phyloP scores from a whole-genome alignment of 1,140 invertebrate species.

The Archivesica marissinica region DNA sequence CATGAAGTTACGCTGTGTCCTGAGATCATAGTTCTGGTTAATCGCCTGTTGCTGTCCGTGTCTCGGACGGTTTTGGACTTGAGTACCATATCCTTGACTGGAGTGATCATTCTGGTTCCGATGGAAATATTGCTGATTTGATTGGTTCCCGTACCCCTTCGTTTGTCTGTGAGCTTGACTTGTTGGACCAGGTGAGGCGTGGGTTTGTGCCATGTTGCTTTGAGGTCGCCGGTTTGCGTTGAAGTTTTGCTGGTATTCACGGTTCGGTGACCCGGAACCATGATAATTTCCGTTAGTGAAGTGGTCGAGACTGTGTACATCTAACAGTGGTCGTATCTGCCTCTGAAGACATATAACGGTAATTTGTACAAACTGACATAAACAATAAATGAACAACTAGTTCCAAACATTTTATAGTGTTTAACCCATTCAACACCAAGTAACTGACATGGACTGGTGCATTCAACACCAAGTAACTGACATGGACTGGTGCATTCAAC shows the following conservation, averaged over 20 bases:
- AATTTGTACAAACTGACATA: not conserved
- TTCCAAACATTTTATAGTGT: no score
- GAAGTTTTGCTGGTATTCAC: not conserved
- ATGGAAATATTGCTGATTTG: not conserved
- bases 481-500: no score
- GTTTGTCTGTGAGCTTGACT: not conserved
- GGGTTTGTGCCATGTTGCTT: not conserved
- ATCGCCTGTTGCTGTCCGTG: not conserved
- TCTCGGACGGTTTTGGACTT: not conserved
- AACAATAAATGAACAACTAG: not conserved
- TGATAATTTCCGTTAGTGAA: not conserved
- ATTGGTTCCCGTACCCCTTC: not conserved
- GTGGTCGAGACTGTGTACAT: not conserved
- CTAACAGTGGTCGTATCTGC: not conserved
- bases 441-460: no score
- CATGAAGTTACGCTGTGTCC: not conserved
- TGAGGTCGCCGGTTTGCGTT: not conserved
- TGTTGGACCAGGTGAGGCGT: no score
- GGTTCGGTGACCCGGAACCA: not conserved
- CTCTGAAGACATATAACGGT: not conserved
- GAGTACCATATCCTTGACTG: not conserved
- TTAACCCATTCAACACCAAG: no score
- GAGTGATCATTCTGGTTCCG: constrained; percentile 49
- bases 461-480: no score
- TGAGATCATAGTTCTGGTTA: constrained; percentile 41